phyloP scores from a whole-genome alignment of 2,113 vertebrate species.

The Ciconia maguari region DNA sequence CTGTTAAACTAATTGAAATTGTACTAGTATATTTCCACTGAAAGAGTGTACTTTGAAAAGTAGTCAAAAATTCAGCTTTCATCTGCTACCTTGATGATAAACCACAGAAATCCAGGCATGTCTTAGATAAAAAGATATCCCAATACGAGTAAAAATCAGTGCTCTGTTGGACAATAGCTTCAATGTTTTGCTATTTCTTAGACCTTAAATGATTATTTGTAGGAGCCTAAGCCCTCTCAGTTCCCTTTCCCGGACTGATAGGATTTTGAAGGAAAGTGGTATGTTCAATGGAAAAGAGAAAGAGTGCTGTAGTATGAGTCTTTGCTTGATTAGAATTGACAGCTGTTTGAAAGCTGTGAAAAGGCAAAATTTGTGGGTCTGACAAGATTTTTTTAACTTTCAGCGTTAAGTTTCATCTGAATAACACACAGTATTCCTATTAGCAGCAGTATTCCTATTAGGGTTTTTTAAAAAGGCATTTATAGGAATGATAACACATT shows the following conservation, averaged over 20 bases:
- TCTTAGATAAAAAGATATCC: neutral
- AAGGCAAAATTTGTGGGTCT: neutral
- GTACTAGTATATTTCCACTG: neutral
- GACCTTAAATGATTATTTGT: neutral
- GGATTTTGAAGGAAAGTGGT: neutral
- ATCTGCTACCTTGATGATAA: neutral
- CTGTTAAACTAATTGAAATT: neutral
- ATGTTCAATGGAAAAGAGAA: neutral
- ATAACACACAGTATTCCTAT: neutral
- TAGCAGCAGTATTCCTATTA: neutral
- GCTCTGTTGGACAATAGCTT: neutral
- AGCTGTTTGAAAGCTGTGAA: neutral
- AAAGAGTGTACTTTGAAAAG: neutral
- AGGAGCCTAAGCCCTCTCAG: neutral
- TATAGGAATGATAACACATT: slow-evolving; percentile 16
- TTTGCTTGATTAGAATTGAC: neutral
- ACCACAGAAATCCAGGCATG: neutral
- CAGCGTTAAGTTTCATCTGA: neutral
- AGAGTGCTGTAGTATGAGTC: neutral
- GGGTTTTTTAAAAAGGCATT: neutral
- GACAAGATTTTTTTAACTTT: neutral
- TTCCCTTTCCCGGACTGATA: neutral
- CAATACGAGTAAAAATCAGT: neutral
- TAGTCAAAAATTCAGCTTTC: neutral
- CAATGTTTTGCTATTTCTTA: neutral